These are phyloP conservation scores for Onychostruthus taczanowskii DNA, from an alignment of 2,113 vertebrate genomes.

Conservation along the genomic window DNA sequence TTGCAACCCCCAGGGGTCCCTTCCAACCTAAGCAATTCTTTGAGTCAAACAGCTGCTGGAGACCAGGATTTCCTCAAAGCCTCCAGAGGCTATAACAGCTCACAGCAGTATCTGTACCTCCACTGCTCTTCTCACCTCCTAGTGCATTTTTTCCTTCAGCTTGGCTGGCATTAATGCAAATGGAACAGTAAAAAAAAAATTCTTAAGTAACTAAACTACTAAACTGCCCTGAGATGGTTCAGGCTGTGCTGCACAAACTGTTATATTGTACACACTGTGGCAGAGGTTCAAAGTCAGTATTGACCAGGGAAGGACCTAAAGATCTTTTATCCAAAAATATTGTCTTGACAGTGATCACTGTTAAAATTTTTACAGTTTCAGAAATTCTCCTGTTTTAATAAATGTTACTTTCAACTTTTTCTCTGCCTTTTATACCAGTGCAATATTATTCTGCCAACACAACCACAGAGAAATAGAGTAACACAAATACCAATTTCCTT, in stretches of 20 bases:
- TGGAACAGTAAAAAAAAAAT: background rate
- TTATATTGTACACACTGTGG: background rate
- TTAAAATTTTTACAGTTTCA: background rate
- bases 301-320: background rate
- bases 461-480: background rate
- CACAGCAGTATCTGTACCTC: background rate
- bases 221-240: background rate
- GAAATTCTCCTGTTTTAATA: background rate
- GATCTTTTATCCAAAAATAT: background rate
- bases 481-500: background rate
- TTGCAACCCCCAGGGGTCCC: background rate
- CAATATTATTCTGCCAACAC: background rate
- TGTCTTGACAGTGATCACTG: background rate
- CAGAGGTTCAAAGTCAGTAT: background rate
- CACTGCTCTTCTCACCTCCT: background rate
- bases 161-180: background rate
- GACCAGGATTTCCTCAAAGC: background rate
- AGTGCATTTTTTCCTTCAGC: background rate
- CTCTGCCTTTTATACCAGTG: background rate
- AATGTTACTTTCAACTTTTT: background rate
- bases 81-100: background rate
- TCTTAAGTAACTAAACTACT: background rate
- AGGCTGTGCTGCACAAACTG: background rate
- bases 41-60: background rate
- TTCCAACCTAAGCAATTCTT: background rate